Evolutionary conservation across 2,113 vertebrate species (phyloP).

Genomic region (Alethe castanea): DNA sequence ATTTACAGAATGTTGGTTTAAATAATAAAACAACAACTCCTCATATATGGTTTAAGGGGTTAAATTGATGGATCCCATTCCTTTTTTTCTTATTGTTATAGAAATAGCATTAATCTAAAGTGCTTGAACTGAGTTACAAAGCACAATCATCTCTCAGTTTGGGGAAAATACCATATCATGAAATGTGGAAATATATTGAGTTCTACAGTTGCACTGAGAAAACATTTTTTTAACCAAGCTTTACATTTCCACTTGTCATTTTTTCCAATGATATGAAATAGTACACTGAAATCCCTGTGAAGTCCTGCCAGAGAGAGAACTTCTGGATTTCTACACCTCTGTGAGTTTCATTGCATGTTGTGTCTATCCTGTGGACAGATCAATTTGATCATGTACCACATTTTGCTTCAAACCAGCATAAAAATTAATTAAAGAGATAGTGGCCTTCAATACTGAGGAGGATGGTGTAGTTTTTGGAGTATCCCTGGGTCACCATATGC

Average conservation of each 20-base stretch:
- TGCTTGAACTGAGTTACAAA: neutral
- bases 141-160: neutral
- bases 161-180: neutral
- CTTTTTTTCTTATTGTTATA: neutral
- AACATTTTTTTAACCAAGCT: neutral
- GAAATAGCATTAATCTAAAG: neutral
- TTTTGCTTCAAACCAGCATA: neutral
- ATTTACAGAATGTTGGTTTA: neutral
- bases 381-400: neutral
- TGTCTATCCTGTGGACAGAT: neutral
- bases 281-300: neutral
- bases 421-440: neutral
- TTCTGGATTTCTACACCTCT: neutral
- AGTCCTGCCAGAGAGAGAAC: neutral
- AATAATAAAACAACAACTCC: neutral
- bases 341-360: neutral
- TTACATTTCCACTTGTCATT: neutral
- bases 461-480: neutral
- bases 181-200: neutral
- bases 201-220: neutral
- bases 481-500: neutral
- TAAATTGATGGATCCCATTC: neutral
- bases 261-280: conserved; percentile 8
- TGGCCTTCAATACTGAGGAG: neutral
- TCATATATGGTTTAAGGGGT: neutral